Percentiles rank a stretch among this genome's conserved stretches.
These are phyloP conservation scores for Troglohyphantes excavatus DNA, from an alignment of 2,888 invertebrate genomes.

Conservation along the genomic window DNA sequence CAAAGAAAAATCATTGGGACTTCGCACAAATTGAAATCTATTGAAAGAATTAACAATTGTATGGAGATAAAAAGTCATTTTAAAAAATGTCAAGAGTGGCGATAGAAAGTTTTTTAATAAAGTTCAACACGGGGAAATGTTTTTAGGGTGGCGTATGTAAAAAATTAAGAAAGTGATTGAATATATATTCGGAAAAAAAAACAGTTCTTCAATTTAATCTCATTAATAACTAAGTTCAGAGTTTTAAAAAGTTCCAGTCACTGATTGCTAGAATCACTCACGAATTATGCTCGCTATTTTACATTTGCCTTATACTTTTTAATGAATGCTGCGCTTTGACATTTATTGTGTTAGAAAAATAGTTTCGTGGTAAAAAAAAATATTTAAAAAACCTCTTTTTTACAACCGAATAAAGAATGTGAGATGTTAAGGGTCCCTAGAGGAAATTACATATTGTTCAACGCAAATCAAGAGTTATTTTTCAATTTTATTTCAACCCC, in stretches of 20 bases:
- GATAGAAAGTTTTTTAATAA: slow-evolving; percentile 58
- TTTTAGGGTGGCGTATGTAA: slow-evolving; percentile 21
- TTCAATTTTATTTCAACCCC: slow-evolving; percentile 54
- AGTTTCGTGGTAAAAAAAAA: slow-evolving; percentile 25
- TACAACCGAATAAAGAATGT: slow-evolving; percentile 4
- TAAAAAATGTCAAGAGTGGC: slow-evolving; percentile 38
- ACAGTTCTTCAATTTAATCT: slow-evolving; percentile 55
- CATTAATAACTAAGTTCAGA: slow-evolving; percentile 58
- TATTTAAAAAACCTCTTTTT: not conserved
- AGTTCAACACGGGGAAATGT: slow-evolving; percentile 46
- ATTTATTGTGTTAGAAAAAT: slow-evolving; percentile 40
- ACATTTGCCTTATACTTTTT: slow-evolving; percentile 28
- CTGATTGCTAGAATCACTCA: slow-evolving; percentile 47
- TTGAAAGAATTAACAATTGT: slow-evolving; percentile 74
- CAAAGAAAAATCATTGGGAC: slow-evolving; percentile 64
- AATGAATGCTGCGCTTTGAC: slow-evolving; percentile 49
- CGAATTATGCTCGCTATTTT: slow-evolving; percentile 46
- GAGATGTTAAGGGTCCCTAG: not conserved
- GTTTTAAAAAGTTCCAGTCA: slow-evolving; percentile 44
- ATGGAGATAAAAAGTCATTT: slow-evolving; percentile 54
- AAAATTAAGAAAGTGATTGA: slow-evolving; percentile 35
- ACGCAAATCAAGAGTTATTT: slow-evolving; percentile 12
- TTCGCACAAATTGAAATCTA: slow-evolving; percentile 76
- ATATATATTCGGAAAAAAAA: slow-evolving; percentile 34
- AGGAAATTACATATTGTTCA: slow-evolving; percentile 9